Conservation (phyloP, 2,888 invertebrate genomes). For the Tromatobia lineatoria region DNA sequence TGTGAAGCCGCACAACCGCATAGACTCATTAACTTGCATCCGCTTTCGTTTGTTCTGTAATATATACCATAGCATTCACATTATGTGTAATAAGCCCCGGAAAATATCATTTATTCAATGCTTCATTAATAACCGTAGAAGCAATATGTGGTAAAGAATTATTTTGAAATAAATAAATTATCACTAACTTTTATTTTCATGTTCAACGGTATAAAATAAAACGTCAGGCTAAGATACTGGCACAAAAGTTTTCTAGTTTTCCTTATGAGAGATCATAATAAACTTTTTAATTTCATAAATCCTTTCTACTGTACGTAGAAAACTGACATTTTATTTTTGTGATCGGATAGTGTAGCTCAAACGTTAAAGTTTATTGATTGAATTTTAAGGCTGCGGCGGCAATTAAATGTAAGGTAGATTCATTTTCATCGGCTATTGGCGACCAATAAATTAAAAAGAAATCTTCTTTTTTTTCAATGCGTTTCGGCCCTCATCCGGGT, state of each 20-base stretch:
- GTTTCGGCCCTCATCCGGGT: too few relatives aligned
- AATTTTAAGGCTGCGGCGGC: too few relatives aligned
- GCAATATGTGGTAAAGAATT: background rate
- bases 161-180: background rate
- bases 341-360: too few relatives aligned
- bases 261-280: background rate
- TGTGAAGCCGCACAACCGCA: conserved; percentile 53
- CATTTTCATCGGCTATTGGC: too few relatives aligned
- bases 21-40: conserved; percentile 59
- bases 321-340: too few relatives aligned
- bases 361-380: too few relatives aligned
- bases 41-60: conserved; percentile 22
- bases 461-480: too few relatives aligned
- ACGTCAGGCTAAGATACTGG: background rate
- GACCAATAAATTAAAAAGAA: too few relatives aligned
- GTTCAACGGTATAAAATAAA: background rate
- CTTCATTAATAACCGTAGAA: conserved; percentile 8
- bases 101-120: conserved; percentile 38
- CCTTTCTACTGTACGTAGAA: too few relatives aligned
- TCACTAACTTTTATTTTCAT: background rate
- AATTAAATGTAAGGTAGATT: too few relatives aligned
- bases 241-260: background rate
- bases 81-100: conserved; percentile 36
- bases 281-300: too few relatives aligned
- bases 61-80: conserved; percentile 12